These are phyloP conservation scores for Hormaphis cornu DNA, from an alignment of 1,140 invertebrate genomes.

Conservation along the genomic window DNA sequence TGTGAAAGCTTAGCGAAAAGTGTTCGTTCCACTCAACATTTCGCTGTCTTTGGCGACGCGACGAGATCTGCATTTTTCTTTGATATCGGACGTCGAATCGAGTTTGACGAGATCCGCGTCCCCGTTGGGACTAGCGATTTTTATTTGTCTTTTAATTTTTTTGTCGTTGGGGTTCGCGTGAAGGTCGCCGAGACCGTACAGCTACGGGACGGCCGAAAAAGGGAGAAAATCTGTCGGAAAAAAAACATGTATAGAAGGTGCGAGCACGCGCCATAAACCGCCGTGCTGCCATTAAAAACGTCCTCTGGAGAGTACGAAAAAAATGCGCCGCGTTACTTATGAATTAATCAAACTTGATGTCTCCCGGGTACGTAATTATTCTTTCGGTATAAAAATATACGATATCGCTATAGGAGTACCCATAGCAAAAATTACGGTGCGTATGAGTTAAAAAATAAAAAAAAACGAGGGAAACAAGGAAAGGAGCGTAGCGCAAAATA, in stretches of 20 bases:
- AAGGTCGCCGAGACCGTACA: slow-evolving; percentile 2
- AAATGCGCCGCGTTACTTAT: slow-evolving; percentile 18
- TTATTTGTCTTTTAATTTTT: too few relatives aligned
- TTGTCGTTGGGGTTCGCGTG: background rate
- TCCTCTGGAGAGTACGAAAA: background rate
- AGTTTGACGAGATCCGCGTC: background rate
- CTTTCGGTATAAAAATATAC: too few relatives aligned
- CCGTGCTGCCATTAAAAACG: slow-evolving; percentile 25
- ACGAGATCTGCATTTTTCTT: too few relatives aligned
- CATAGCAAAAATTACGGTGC: too few relatives aligned
- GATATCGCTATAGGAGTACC: too few relatives aligned
- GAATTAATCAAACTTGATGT: slow-evolving; percentile 29
- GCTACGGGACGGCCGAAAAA: slow-evolving; percentile 3
- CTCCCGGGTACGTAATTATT: slow-evolving; percentile 15
- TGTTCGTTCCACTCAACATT: too few relatives aligned
- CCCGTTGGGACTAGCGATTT: too few relatives aligned
- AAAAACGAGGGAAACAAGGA: too few relatives aligned
- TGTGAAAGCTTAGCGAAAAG: too few relatives aligned
- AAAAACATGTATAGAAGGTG: background rate
- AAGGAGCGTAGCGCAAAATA: too few relatives aligned
- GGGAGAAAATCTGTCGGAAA: background rate
- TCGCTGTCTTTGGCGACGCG: too few relatives aligned
- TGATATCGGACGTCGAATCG: background rate
- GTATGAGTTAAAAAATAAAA: too few relatives aligned
- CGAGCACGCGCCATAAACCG: slow-evolving; percentile 22